A percentile compares a stretch with the other conserved stretches of the same genome.
These are phyloP conservation scores for Casuarius casuarius DNA, from an alignment of 2,113 vertebrate species.

Conservation along the genomic window DNA sequence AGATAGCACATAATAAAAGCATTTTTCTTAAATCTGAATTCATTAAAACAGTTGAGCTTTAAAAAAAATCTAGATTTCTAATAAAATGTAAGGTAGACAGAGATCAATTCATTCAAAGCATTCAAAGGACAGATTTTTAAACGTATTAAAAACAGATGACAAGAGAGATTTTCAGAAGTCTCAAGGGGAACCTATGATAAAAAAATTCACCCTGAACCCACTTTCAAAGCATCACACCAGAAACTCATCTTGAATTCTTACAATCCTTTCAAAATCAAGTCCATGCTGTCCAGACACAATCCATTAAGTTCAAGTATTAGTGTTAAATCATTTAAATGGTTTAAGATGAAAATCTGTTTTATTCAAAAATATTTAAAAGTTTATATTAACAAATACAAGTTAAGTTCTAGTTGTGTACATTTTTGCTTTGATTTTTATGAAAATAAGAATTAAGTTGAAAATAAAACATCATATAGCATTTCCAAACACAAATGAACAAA, in stretches of 20 bases:
- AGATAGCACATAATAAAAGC: neutral
- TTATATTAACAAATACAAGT: neutral
- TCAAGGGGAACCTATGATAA: neutral
- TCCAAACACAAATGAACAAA: neutral
- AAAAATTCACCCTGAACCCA: neutral
- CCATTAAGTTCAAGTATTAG: neutral
- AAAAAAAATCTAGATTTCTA: neutral
- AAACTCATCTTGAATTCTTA: neutral
- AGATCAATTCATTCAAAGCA: neutral
- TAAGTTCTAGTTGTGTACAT: neutral
- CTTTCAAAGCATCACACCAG: neutral
- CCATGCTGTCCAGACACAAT: neutral
- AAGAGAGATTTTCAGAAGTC: neutral
- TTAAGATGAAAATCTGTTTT: neutral
- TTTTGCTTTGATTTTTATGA: neutral
- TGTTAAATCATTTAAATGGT: neutral
- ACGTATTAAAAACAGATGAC: neutral
- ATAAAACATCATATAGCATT: neutral
- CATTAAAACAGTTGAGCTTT: neutral
- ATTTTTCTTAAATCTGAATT: neutral
- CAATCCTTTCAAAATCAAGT: neutral
- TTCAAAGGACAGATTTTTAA: neutral
- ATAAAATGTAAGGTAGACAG: neutral
- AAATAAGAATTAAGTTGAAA: neutral
- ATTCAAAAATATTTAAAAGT: neutral